Conservation (phyloP, 2,888 invertebrate genomes). For the Drosophila antonietae region DNA sequence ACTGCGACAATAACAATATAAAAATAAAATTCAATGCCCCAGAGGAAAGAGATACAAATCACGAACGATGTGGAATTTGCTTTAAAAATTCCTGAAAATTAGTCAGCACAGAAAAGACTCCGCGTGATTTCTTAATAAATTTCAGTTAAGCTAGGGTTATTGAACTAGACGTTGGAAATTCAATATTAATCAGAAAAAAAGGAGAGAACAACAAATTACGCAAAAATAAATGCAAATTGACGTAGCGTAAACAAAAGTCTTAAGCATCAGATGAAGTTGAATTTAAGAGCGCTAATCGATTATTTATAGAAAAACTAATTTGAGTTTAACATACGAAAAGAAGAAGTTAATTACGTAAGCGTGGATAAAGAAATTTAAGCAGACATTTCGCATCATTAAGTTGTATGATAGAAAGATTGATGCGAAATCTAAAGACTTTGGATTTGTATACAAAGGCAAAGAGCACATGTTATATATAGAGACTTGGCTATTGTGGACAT, state of each 20-base stretch:
- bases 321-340: constrained; percentile 9
- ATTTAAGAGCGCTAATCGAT: constrained; percentile 20
- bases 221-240: constrained; percentile 23
- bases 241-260: neutral
- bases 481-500: neutral
- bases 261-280: constrained; percentile 8
- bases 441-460: neutral
- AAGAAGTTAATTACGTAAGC: neutral
- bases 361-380: neutral
- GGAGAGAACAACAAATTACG: neutral
- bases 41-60: constrained; percentile 49
- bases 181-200: neutral
- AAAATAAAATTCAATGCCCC: constrained; percentile 30
- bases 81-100: constrained; percentile 38
- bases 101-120: constrained; percentile 44
- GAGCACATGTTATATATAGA: neutral
- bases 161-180: constrained; percentile 35
- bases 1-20: constrained; percentile 28
- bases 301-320: constrained; percentile 30
- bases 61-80: constrained; percentile 33
- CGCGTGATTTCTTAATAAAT: constrained; percentile 48
- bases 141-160: constrained; percentile 43
- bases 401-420: neutral
- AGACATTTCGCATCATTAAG: neutral
- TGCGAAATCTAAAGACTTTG: neutral